phyloP scores from a whole-genome alignment of 2,797 vertebrate species.

The Alfaro cultratus region DNA sequence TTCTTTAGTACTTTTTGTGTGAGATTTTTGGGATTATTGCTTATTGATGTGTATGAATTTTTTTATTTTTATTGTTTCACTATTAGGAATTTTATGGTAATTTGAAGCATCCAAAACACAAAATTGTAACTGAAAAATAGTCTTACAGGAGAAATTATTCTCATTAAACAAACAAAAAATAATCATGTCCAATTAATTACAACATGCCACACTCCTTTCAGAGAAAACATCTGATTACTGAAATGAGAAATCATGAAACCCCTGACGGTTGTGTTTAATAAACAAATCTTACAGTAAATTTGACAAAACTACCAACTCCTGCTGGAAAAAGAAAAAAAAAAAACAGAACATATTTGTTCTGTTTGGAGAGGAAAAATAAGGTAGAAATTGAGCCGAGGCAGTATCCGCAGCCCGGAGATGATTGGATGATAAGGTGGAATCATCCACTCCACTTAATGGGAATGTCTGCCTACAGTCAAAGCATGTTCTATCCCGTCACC shows the following conservation, averaged over 20 bases:
- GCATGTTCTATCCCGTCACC: slow-evolving; percentile 37
- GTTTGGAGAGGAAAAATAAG: slow-evolving; percentile 8
- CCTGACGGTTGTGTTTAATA: neutral
- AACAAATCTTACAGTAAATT: neutral
- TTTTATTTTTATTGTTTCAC: neutral
- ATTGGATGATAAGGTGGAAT: slow-evolving; percentile 49
- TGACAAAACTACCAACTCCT: slow-evolving; percentile 1
- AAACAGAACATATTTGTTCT: neutral
- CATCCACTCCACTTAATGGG: slow-evolving; percentile 59
- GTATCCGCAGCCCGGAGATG: slow-evolving; percentile 20
- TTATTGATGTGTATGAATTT: too few species aligned
- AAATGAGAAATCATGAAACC: slow-evolving; percentile 29
- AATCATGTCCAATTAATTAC: neutral
- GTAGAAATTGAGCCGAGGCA: neutral
- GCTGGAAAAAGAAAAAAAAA: neutral
- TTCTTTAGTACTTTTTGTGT: too few species aligned
- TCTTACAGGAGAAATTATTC: too few species aligned
- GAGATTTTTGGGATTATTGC: too few species aligned
- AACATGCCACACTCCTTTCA: neutral
- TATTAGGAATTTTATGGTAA: neutral
- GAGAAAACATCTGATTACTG: neutral
- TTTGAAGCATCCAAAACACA: neutral
- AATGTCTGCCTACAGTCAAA: slow-evolving; percentile 50
- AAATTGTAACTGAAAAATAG: too few species aligned
- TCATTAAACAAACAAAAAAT: neutral